Percentiles rank a stretch among this genome's conserved stretches.
Conservation (phyloP, 2,113 vertebrate genomes). For the Gnathochromis pfefferi region DNA sequence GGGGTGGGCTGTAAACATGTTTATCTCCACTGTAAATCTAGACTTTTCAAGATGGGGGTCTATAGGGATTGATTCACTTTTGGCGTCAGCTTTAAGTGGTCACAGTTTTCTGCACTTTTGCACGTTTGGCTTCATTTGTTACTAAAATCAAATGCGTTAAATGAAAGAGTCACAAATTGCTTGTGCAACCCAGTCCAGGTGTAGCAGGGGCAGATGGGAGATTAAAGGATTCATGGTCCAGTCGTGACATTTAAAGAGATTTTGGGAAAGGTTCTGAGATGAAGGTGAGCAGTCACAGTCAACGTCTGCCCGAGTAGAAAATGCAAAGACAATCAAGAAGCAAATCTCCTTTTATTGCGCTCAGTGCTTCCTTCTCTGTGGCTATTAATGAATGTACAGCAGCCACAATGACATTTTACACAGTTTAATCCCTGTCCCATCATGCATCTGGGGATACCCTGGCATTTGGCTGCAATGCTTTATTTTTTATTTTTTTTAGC, state of each 20-base stretch:
- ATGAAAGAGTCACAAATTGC: background rate
- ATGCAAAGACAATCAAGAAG: conserved; percentile 70
- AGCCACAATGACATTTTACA: conserved; percentile 76
- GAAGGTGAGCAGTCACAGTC: conserved; percentile 67
- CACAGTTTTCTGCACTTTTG: background rate
- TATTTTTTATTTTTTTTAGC: conserved; percentile 58
- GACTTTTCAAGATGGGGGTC: background rate
- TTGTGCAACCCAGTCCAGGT: background rate
- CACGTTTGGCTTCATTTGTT: background rate
- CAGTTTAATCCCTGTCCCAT: conserved; percentile 75
- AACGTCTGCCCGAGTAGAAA: conserved; percentile 78
- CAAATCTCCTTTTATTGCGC: conserved; percentile 78
- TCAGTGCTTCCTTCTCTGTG: conserved; percentile 66
- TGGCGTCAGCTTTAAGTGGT: background rate
- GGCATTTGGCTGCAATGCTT: conserved; percentile 75
- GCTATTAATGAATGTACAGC: conserved; percentile 77
- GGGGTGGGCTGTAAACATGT: background rate
- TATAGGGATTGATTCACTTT: background rate
- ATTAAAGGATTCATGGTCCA: background rate
- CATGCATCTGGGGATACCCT: conserved; percentile 80
- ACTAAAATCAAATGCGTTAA: background rate
- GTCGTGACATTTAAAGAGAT: conserved; percentile 12
- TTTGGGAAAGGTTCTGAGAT: conserved; percentile 61
- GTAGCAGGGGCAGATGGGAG: background rate
- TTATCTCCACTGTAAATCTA: background rate